Percentiles rank a stretch among this genome's conserved stretches.
phyloP scores from a whole-genome alignment of 1,140 invertebrate species.

The Harpegnathos saltator region DNA sequence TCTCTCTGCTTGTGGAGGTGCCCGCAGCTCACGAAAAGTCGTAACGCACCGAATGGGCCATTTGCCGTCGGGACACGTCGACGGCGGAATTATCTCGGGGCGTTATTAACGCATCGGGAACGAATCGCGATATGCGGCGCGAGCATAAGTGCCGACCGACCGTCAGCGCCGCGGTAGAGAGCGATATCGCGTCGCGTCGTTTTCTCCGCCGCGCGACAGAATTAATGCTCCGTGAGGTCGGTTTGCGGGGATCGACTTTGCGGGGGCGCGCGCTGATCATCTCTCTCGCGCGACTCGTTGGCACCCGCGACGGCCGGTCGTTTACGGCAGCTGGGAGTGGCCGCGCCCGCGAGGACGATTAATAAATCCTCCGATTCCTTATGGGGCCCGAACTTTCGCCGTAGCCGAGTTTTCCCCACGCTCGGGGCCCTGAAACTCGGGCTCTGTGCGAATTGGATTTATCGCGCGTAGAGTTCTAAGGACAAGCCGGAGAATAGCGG shows the following conservation, averaged over 20 bases:
- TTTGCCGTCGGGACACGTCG: conserved; percentile 2
- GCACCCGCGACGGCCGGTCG: background rate
- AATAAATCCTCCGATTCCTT: conserved; percentile 42
- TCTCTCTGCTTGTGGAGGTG: background rate
- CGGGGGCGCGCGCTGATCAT: no score
- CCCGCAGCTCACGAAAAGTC: conserved; percentile 1
- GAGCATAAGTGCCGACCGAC: conserved; percentile 8
- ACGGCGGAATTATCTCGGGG: conserved; percentile 45
- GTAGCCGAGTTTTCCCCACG: background rate
- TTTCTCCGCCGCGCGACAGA: conserved; percentile 16
- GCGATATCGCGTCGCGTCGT: background rate
- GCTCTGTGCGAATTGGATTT: background rate
- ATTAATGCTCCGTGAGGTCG: conserved; percentile 35
- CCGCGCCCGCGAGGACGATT: background rate
- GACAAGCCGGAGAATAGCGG: background rate
- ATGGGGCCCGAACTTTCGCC: background rate
- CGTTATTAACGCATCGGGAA: conserved; percentile 49
- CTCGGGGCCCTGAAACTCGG: background rate
- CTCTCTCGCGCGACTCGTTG: background rate
- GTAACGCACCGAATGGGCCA: conserved; percentile 44
- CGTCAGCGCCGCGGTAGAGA: background rate
- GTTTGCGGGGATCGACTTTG: background rate
- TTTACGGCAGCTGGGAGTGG: conserved; percentile 6
- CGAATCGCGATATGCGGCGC: conserved; percentile 19
- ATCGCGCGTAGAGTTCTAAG: conserved; percentile 3